Conservation (phyloP, 2,888 invertebrate species). For the Pyrrhia umbra region DNA sequence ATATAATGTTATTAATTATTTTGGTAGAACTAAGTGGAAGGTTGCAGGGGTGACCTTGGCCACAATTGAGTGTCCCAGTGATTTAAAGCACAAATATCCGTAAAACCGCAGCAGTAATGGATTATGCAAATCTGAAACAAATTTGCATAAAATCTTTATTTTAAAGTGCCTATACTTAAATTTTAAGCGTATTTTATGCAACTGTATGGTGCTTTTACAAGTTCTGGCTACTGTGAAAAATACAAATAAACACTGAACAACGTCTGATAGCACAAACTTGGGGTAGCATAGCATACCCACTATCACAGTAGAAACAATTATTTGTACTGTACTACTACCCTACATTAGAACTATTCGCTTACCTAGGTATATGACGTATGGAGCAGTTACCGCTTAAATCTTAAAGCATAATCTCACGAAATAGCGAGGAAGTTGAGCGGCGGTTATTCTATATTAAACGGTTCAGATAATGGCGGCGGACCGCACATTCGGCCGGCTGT, state of each 20-base stretch:
- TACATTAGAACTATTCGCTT: too few relatives aligned
- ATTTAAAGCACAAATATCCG: conserved; percentile 11
- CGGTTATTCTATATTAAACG: conserved; percentile 54
- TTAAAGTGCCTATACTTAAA: too few relatives aligned
- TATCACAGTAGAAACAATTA: too few relatives aligned
- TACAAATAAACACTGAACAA: too few relatives aligned
- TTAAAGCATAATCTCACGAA: conserved; percentile 10
- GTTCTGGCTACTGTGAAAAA: too few relatives aligned
- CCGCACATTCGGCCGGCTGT: conserved; percentile 35
- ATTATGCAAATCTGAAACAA: conserved; percentile 23
- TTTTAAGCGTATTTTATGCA: too few relatives aligned
- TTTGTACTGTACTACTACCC: too few relatives aligned
- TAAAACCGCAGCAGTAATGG: conserved; percentile 19
- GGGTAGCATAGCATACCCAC: too few relatives aligned
- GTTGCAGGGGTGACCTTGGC: conserved; percentile 49
- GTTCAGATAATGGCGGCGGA: conserved; percentile 30
- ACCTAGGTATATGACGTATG: too few relatives aligned
- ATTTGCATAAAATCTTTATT: conserved; percentile 3
- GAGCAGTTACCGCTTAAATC: not conserved
- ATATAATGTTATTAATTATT: conserved; percentile 21
- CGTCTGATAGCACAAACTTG: too few relatives aligned
- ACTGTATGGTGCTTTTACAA: too few relatives aligned
- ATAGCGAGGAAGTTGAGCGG: conserved; percentile 23
- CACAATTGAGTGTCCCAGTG: conserved; percentile 16
- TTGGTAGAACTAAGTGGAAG: conserved; percentile 9